Base-by-base conservation (phyloP, 2,888 invertebrate species). In the Melieria crassipennis region DNA sequence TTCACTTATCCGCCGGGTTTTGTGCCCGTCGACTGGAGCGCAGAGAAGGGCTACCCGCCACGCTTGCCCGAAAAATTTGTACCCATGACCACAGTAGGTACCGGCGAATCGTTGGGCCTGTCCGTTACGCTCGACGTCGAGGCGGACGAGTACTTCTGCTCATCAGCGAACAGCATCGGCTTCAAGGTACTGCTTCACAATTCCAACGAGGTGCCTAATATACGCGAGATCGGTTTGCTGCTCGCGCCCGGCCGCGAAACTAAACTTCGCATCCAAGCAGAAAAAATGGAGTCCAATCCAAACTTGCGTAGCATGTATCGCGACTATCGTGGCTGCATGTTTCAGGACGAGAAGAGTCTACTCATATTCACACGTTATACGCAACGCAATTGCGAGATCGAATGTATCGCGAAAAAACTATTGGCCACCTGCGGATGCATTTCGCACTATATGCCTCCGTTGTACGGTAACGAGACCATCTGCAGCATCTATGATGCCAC, bases 311-410 rank as follows among this genome's bases (percentile, higher is more conserved):
- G 43, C 56, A 69, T 63, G 42, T 60, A 7, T 3, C 61, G 42
- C 9, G 55, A 57, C 58, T 61, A 71, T n/a, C 87, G 93, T 60
- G 89, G 90, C 47, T 93, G 94, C 78, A 88, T 91, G 68, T 94
- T 94, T 82, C 89, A 91, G 0, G 88, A 89, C 57, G 94, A 94
- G 86, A 89, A 90, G 66, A 87, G 89, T 56, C 85, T 94, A 65
- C 87, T 89, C 3, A 93, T 91, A 82, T 80, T 75, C 83, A 86
- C 91, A 80, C 91, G 91, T 0, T 94, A 94, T 85, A 92, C 93
- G 1, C 90, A 92, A 81, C 89, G 89, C 75, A 93, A 93, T 83
- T 94, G 94, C 81, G 89, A 91, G 81, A 88, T 92, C 84, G 93
- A 93, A 85, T 93, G 93, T 83, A 91, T 92, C 83, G 91, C 93